Percentiles rank a stretch among this genome's conserved stretches.
Conservation (phyloP, 1,140 invertebrate genomes). For the Pemphigus obesinymphae region DNA sequence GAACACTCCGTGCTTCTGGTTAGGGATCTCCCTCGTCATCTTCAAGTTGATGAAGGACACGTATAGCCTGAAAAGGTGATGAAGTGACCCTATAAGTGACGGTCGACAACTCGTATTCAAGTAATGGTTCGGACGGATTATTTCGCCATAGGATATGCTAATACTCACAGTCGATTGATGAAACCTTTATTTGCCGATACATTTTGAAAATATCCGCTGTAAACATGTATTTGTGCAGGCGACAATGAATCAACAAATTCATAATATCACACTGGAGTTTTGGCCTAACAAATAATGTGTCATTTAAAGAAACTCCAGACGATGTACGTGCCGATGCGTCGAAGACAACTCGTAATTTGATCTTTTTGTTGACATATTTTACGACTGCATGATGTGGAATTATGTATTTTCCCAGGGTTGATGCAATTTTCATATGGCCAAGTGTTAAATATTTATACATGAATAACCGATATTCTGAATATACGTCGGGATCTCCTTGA, state of each 20-base stretch:
- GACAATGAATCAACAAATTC: constrained; percentile 47
- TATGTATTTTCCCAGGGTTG: constrained; percentile 13
- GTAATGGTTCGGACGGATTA: constrained; percentile 19
- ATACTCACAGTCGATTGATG: no score
- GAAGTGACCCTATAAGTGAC: no score
- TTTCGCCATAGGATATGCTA: constrained; percentile 50
- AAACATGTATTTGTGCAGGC: no score
- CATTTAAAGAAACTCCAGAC: constrained; percentile 46
- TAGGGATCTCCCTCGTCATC: not conserved
- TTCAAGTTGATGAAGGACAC: no score
- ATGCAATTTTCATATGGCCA: not conserved
- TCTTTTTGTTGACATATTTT: constrained; percentile 44
- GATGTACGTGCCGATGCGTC: constrained; percentile 48
- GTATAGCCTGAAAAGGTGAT: constrained; percentile 19
- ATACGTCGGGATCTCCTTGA: constrained; percentile 44
- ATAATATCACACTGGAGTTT: constrained; percentile 48
- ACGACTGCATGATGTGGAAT: constrained; percentile 44
- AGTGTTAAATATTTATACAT: not conserved
- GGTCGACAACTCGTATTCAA: constrained; percentile 41
- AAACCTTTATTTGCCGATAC: no score
- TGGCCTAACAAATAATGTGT: constrained; percentile 46
- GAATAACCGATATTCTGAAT: constrained; percentile 49
- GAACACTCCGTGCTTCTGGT: not conserved
- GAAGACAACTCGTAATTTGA: constrained; percentile 50
- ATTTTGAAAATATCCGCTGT: no score